phyloP scores from a whole-genome alignment of 1,140 invertebrate species.

The Sitophilus oryzae region DNA sequence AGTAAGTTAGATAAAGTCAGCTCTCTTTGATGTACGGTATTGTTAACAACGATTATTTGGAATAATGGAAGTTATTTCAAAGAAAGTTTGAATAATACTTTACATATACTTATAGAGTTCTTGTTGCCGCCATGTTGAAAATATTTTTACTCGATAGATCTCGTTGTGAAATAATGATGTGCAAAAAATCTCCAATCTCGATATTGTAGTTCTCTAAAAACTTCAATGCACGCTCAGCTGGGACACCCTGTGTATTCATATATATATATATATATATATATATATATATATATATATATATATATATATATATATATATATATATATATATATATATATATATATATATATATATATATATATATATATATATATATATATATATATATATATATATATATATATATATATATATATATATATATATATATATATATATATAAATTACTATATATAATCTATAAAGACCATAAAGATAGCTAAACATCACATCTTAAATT shows the following conservation, averaged over 20 bases:
- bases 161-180: no score
- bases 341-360: constrained; percentile 13
- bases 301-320: constrained; percentile 5
- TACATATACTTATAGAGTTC: neutral
- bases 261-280: constrained; percentile 4
- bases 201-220: no score
- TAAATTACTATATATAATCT: neutral
- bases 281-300: constrained; percentile 4
- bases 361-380: constrained; percentile 8
- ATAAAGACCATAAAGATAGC: no score
- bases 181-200: no score
- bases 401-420: no score
- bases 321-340: constrained; percentile 6
- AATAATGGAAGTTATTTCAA: neutral
- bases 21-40: neutral
- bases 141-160: no score
- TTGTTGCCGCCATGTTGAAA: no score
- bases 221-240: no score
- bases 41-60: neutral
- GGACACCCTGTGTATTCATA: no score
- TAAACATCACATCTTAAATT: neutral
- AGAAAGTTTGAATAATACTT: neutral
- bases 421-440: constrained; percentile 10
- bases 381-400: no score
- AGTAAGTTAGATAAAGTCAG: neutral